Evolutionary conservation across 2,113 vertebrate genomes (phyloP).

Genomic region (Scophthalmus maximus): DNA sequence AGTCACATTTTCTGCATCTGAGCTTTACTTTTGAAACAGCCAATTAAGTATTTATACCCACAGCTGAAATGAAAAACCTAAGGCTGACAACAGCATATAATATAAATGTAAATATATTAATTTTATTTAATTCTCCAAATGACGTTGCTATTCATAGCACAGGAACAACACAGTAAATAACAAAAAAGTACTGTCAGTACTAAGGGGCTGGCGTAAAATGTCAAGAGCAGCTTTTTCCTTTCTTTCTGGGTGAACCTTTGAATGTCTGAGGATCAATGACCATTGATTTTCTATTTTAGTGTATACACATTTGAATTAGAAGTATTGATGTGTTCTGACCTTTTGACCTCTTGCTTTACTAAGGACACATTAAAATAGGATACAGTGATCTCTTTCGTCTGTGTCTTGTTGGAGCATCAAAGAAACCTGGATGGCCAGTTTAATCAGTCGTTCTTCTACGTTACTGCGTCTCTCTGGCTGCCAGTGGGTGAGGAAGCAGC

Average conservation of each 20-base stretch:
- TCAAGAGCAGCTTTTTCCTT: too few species aligned
- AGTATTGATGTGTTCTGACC: conserved; percentile 41
- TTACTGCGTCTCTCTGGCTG: neutral
- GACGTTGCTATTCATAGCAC: too few species aligned
- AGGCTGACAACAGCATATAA: too few species aligned
- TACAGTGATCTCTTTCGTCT: neutral
- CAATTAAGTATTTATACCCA: too few species aligned
- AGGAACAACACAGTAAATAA: too few species aligned
- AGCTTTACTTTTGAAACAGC: neutral
- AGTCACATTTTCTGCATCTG: neutral
- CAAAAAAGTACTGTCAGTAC: too few species aligned
- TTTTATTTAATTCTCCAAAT: too few species aligned
- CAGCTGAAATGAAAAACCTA: too few species aligned
- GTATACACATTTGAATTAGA: conserved; percentile 12
- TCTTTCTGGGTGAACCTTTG: neutral
- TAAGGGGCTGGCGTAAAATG: too few species aligned
- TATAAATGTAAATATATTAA: too few species aligned
- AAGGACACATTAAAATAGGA: neutral
- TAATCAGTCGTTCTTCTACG: neutral
- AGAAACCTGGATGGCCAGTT: conserved; percentile 18
- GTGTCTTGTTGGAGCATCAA: neutral
- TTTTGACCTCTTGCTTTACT: conserved; percentile 47
- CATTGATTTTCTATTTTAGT: conserved; percentile 37
- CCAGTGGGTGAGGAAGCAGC: conserved; percentile 32
- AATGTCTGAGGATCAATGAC: conserved; percentile 40